Base-by-base conservation (phyloP, 1,140 invertebrate species). In the Drosophila nebulosa region DNA sequence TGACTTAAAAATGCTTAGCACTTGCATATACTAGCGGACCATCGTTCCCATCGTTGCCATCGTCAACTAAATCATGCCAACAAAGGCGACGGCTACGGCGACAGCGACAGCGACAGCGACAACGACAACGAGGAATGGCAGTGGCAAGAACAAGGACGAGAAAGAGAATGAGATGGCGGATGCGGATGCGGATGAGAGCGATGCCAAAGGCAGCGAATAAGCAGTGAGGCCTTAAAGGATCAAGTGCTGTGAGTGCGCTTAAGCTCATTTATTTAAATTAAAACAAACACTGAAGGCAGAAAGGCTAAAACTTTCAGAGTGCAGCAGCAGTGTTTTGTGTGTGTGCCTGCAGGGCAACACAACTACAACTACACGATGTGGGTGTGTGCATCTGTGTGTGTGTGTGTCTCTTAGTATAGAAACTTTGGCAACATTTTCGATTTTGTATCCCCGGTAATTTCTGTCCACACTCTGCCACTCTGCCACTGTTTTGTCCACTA, bases 241-340 rank as follows among this genome's bases (percentile, higher is more conserved):
- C 79, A 89, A 72, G 63, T 73, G 75, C 75, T 77, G 74, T 68
- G 75, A 78, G 75, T 72, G 71, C 71, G 78, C 86, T 89, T 89
- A 89, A 89, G 85, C 85, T 89, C 86, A 89, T 89, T 89, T 89
- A 89, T 89, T 89, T 89, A 89, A 89, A 89, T 89, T 89, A 89
- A 90, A 89, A 86, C 80, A 89, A 89, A 89, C 86, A 89, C 86
- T 86, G 80, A 78, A 74, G 78, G 78, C 75, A 81, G 64, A 77
- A 74, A 80, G 71, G 69, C 70, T 62, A 76, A 64, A 26, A 27
- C 46, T 55, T 55, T 55, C 55, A 30, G 30, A 55, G 26, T 39
- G 63, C 64, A 32, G 4, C 22, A 12, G 32, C 61, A 52, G 18
- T 21, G 30, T 52, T 24, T 27, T 21, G 30, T 21, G 22, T 14